Base-by-base conservation (phyloP, 2,113 vertebrate species). In the Alligator sinensis region DNA sequence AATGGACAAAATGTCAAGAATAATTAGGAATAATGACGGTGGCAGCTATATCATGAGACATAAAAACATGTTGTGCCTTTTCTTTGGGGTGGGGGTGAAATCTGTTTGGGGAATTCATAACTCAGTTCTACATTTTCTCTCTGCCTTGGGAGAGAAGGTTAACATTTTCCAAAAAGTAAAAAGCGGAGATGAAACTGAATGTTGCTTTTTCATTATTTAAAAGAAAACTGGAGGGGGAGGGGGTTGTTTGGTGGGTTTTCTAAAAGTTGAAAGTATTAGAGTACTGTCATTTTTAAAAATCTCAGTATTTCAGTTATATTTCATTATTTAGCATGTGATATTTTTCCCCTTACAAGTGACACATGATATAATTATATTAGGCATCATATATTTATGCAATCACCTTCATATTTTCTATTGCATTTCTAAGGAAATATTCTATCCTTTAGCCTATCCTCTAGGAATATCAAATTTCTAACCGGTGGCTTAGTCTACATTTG, bases 1-100 rank as follows among this genome's bases (percentile, higher is more conserved):
- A 96, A 84, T 83, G 94, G 77, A 96, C 87, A 94, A 97, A 95
- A 91, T 95, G 90, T 94, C 84, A 92, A 47, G 59, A 84, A 90
- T 90, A 92, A 95, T 82, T 64, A 94, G 79, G 62, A 87, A 97
- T 94, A 88, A 82, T 57, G 3, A 10, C 86, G 82, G 93, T 82
- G 84, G 90, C 81, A 96, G 6, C 81, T 92, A 94, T 87, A 90
- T 25, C 9, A 63, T 84, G 83, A 93, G 89, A 59, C 38, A 11
- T 61, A 28, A 78, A 84, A 68, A 5, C 74, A 12, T 61, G 86
- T 68, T 93, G 25, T 74, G 66, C 58, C 10, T 77, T 68, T 60
- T 81, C 57, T 94, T 93, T 86, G 61, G 83, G 85, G n/a, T 70
- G 78, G 61, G 19, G 74, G 57, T 78, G 90, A 77, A 30, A 60